phyloP scores from a whole-genome alignment of 2,888 invertebrate genomes.

The Formica aserva region DNA sequence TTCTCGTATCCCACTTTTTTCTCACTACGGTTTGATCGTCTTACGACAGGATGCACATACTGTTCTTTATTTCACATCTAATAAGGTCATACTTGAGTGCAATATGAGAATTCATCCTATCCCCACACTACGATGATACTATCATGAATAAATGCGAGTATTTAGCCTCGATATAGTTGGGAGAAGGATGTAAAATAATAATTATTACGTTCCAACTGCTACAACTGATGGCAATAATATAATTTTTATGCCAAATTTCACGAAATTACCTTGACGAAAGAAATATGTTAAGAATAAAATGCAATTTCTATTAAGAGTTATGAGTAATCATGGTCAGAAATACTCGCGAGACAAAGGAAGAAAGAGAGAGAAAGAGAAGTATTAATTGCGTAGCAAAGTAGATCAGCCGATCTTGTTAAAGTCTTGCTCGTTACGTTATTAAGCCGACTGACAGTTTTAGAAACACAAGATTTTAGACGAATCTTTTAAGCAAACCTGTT shows the following conservation, averaged over 20 bases:
- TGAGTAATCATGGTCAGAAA: constrained; percentile 53
- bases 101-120: constrained; percentile 56
- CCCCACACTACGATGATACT: constrained; percentile 38
- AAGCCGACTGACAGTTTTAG: constrained; percentile 81
- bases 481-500: constrained; percentile 78
- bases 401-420: constrained; percentile 77
- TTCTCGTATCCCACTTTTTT: background rate
- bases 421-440: constrained; percentile 77
- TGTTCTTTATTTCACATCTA: constrained; percentile 58
- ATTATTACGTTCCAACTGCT: constrained; percentile 67
- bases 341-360: constrained; percentile 8
- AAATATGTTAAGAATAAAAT: constrained; percentile 48
- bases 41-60: constrained; percentile 35
- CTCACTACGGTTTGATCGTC: background rate
- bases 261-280: constrained; percentile 41
- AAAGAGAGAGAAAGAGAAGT: constrained; percentile 58
- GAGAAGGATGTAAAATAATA: constrained; percentile 28
- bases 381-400: constrained; percentile 69
- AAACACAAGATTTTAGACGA: constrained; percentile 78
- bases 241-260: constrained; percentile 69
- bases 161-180: constrained; percentile 48
- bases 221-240: constrained; percentile 71
- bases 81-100: constrained; percentile 40
- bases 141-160: constrained; percentile 54
- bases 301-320: constrained; percentile 53